Percentiles rank a stretch among this genome's conserved stretches.
phyloP scores from a whole-genome alignment of 1,140 invertebrate genomes.

The Brachionus plicatilis region DNA sequence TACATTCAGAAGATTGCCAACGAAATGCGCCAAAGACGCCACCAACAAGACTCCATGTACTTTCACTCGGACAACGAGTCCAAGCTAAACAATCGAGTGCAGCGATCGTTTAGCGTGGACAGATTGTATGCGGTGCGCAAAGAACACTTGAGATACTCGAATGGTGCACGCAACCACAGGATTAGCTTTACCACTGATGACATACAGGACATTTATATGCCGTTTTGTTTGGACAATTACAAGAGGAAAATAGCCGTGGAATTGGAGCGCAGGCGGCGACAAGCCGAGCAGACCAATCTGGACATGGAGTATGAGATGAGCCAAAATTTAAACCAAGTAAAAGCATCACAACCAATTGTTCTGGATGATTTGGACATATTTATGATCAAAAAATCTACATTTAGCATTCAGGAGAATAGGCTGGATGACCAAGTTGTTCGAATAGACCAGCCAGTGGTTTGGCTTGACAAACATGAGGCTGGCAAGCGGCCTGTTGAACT shows the following conservation, averaged over 20 bases:
- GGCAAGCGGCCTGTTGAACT: background rate
- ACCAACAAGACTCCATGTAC: background rate
- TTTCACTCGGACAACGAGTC: background rate
- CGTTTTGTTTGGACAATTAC: conserved; percentile 29
- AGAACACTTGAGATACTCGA: conserved; percentile 26
- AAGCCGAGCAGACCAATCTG: background rate
- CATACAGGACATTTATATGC: conserved; percentile 36
- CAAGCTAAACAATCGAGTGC: background rate
- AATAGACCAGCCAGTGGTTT: background rate
- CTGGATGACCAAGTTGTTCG: background rate
- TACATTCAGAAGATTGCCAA: conserved; percentile 21
- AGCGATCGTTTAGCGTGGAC: background rate
- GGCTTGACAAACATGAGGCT: background rate
- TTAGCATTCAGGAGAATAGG: background rate
- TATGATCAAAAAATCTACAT: conserved; percentile 11
- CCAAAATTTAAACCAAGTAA: background rate
- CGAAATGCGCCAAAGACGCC: background rate
- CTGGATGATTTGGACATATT: conserved; percentile 34
- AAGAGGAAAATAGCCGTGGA: conserved; percentile 40
- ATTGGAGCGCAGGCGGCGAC: conserved; percentile 1
- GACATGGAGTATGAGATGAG: background rate
- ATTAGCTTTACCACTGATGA: conserved; percentile 37
- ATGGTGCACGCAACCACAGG: background rate
- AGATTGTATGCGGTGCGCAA: background rate
- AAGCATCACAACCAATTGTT: background rate